Evolutionary conservation across 2,888 invertebrate genomes (phyloP).

Genomic region (Magallana nippona): DNA sequence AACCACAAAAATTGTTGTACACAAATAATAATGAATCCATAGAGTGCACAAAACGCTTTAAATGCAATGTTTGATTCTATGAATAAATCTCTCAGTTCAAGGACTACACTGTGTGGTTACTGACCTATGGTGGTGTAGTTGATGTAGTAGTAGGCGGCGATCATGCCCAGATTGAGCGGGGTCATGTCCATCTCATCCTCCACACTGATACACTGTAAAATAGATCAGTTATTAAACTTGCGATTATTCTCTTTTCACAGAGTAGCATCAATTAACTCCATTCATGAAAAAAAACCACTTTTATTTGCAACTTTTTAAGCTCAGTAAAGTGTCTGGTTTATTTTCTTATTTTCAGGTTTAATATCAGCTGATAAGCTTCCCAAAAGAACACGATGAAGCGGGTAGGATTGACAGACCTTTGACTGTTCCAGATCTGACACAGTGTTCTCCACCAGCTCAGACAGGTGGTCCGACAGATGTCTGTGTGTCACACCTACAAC

Average conservation of each 20-base stretch:
- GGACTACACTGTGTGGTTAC: constrained; percentile 27
- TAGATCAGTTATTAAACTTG: background rate
- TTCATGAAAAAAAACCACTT: no score
- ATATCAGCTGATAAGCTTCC: background rate
- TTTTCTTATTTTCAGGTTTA: no score
- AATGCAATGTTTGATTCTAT: no score
- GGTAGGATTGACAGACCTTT: constrained; percentile 84
- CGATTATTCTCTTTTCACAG: no score
- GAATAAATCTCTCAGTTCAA: background rate
- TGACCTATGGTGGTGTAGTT: constrained; percentile 98
- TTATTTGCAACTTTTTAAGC: no score
- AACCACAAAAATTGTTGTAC: no score
- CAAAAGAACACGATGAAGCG: no score
- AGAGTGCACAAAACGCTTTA: no score
- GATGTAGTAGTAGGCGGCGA: constrained; percentile 99
- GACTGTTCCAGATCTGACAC: constrained; percentile 96
- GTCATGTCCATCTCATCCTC: constrained; percentile 99
- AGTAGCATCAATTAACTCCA: no score
- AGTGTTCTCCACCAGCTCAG: constrained; percentile 97
- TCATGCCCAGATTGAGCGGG: constrained; percentile 99
- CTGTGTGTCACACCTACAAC: constrained; percentile 92
- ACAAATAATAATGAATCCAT: no score
- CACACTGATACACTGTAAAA: constrained; percentile 90
- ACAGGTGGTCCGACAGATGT: constrained; percentile 98
- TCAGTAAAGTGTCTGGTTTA: no score